Evolutionary conservation across 2,888 invertebrate genomes (phyloP), one percentile per base, ranked within the genome.

Genomic region (Cheilosia grossa): DNA sequence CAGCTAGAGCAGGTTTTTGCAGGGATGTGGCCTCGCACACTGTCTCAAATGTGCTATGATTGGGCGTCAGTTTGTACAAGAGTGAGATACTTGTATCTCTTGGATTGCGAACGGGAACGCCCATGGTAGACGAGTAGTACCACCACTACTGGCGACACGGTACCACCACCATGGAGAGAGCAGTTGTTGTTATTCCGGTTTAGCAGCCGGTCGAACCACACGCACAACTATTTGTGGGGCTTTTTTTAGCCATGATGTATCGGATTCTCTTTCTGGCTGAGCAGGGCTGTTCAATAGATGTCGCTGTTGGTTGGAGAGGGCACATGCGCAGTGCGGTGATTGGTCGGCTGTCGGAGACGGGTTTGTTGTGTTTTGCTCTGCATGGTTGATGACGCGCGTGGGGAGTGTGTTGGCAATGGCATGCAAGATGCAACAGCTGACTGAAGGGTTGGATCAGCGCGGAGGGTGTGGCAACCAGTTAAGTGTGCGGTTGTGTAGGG

Each of bases 371-470:
- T 75, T 85, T 59, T 66, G 59, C 47, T 33, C 33, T 70, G 83
- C 56, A 33, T 66, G 49, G 30, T 75, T 15, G 44, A 51, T 51
- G 21, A 27, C 24, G 27, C 51, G 30, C 47, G 51, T 63, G 53
- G 40, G n/a, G 56, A 64, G 44, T 58, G 47, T 64, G 54, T 47
- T 82, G 67, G 63, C 53, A 77, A 81, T 85, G 85, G 81, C 61
- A 85, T 77, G 75, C 81, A 85, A 85, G 59, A 85, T 77, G 80
- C 85, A 85, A 85, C 85, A 85, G 85, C 85, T 85, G 85, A 85
- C 72, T 85, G 63, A 75, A 67, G 85, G 81, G 85, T 21, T 70
- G 72, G 70, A 42, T 61, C 27, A 40, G 40, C 1, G 4, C 9
- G 15, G 27, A 17, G 40, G 80, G 81, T 85, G 85, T 85, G 85